Evolutionary conservation across 2,888 invertebrate species (phyloP).

Genomic region (Patella pellucida): DNA sequence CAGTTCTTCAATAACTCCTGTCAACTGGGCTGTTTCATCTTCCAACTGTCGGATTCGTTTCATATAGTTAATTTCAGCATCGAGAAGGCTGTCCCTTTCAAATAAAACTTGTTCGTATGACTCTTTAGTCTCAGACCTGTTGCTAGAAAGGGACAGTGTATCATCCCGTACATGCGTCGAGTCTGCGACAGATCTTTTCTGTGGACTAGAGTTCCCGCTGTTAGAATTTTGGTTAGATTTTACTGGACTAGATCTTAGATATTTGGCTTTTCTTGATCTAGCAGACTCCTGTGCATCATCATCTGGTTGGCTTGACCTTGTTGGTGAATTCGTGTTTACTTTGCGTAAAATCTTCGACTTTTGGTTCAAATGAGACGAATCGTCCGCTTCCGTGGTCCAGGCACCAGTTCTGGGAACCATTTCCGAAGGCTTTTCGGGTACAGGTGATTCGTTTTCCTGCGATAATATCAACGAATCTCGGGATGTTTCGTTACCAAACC

Average conservation of each 20-base stretch:
- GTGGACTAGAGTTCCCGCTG: background rate
- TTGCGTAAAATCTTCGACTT: background rate
- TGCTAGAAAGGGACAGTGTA: background rate
- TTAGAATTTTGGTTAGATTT: background rate
- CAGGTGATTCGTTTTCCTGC: background rate
- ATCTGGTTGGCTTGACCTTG: background rate
- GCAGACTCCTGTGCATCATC: background rate
- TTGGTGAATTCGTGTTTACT: background rate
- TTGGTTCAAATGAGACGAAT: background rate
- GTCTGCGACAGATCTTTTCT: background rate
- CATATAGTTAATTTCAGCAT: constrained; percentile 51
- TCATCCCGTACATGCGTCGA: background rate
- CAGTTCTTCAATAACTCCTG: constrained; percentile 49
- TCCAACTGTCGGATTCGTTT: constrained; percentile 57
- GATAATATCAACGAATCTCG: background rate
- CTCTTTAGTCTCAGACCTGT: constrained; percentile 27
- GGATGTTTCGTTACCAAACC: background rate
- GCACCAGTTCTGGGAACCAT: background rate
- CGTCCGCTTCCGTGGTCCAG: background rate
- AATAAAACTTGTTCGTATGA: constrained; percentile 48
- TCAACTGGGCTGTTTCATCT: constrained; percentile 55
- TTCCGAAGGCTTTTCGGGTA: background rate
- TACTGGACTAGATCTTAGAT: background rate
- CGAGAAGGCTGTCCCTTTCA: constrained; percentile 51
- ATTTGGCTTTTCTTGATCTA: background rate